Evolutionary conservation across 2,797 vertebrate genomes (phyloP), one percentile per base, ranked within the genome.

Genomic region (Periophthalmus magnuspinnatus): DNA sequence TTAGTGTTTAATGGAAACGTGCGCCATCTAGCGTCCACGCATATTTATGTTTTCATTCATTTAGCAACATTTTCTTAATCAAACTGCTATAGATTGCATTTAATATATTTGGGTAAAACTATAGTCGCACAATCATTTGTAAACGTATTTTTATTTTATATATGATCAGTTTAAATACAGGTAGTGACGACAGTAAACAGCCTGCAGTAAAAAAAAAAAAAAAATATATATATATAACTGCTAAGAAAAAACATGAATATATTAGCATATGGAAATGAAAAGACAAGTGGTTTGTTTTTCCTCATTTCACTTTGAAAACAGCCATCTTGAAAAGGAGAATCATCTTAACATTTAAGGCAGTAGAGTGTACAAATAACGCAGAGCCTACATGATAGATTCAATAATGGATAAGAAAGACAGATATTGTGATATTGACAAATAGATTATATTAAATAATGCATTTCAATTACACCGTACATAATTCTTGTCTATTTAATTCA

Each of bases 321-420:
- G 21, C 34, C 33, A 60, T 22, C 11, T 47, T 63, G 19, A 5
- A 41, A 45, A 61, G 48, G 2, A 67, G 19, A 68, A 69, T 69
- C 63, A 56, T 47, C 41, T 13, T 17, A 79, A 28, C 22, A 28
- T 64, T 83, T 80, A 90, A 88, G 83, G 90, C 88, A 84, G 83
- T 63, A 61, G 67, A 47, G 72, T 80, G 82, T 61, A 64, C 34
- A 14, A 33, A 59, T 41, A 76, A 38, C 19, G 13, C n/a, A 71
- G 14, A 45, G 14, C 11, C 13, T 45, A 14, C 14, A 45, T 41
- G 45, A 55, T 77, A 84, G 81, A 56, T 24, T 19, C 22, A 16
- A 77, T 59, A 80, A 83, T 79, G n/a, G 67, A 62, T 47, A 75
- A 58, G 70, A 41, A 11, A 72, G 45, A 16, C 22, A 66, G 13